Evolutionary conservation across 2,797 vertebrate genomes (phyloP), one percentile per base, ranked within the genome.

Genomic region (Dallia pectoralis): DNA sequence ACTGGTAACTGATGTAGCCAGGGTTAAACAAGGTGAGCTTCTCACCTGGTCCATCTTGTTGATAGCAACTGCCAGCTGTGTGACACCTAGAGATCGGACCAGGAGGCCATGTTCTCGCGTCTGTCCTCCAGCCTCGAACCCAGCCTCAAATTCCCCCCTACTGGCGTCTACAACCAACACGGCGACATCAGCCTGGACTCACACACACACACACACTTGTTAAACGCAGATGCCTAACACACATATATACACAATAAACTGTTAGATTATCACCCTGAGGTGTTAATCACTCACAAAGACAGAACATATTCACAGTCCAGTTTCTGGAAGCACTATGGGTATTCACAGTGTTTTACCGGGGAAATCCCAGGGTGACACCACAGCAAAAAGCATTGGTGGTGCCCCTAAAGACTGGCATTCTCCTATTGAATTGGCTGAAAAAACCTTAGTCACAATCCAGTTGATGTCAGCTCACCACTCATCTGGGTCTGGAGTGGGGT

Each of bases 21-120:
- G 77, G 78, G 80, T 71, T 59, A 79, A 62, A n/a, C 48, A 74
- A 73, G 69, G 79, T 68, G 49, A 47, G 40, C 32, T 56, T 15
- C 79, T 82, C 59, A 98, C 98, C 96, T 99, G 97, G 89, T 99
- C 98, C 98, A 99, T 99, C 90, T 99, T 99, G 92, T 99, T 99
- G 89, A 99, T 93, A 5, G 96, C 97, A 76, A 99, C 97, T 32
- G 95, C 97, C 71, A 99, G 93, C 84, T 99, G 98, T 2, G 97
- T 99, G 82, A 99, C 97, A 29, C 98, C 97, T 5, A 99, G 95
- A 56, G 98, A 99, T 0, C 98, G 95, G 77, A 99, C 98, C 82
- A 99, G 85, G 67, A 99, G 89, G 27, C 95, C 97, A 61, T 99
- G 97, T 75, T 99, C 97, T 78, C 97, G 93, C 67, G 98, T 99